Evolutionary conservation across 2,888 invertebrate species (phyloP), one percentile per base, ranked within the genome.

Genomic region (Gastrophysa polygoni): DNA sequence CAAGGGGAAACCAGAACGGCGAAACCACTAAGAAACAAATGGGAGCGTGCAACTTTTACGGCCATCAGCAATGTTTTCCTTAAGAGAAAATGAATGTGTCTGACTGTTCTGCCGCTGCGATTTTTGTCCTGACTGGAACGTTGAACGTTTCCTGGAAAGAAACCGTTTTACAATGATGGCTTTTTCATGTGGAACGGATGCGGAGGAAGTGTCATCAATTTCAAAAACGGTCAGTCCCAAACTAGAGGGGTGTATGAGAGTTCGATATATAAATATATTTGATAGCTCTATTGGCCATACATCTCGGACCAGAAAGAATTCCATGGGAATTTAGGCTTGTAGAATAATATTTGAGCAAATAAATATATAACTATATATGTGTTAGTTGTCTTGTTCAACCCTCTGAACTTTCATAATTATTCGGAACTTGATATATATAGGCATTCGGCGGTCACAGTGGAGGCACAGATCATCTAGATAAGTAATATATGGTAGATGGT

Each of bases 11-110:
- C 58, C 48, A 38, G 38, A 7, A 32, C 32, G 32, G 11, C 32
- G 32, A 50, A 58, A 58, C 58, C 58, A 28, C 58, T 49, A 34
- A 54, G 34, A 43, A 54, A 54, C 54, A 54, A 54, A 54, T 54
- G 17, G 54, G 21, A 11, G 17, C 21, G 54, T 43, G 28, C 54
- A 54, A 54, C 54, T 54, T 54, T 54, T 54, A 54, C 43, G 54
- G 54, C 43, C 24, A 3, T 38, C 18, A 8, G 16, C 21, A 24
- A 20, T 54, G 54, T 43, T 54, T 54, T 24, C n/a, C 38, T 29
- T 38, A 38, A 38, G 38, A 38, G 38, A 38, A 54, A 54, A 54
- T 54, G 14, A 44, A 54, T 54, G 44, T 38, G 54, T 54, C 54
- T 54, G 54, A 44, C 54, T 18, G 46, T 20, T 38, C 8, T 11